Evolutionary conservation across 2,113 vertebrate genomes (phyloP), one percentile per base, ranked within the genome.

Genomic region (Lagopus leucura): DNA sequence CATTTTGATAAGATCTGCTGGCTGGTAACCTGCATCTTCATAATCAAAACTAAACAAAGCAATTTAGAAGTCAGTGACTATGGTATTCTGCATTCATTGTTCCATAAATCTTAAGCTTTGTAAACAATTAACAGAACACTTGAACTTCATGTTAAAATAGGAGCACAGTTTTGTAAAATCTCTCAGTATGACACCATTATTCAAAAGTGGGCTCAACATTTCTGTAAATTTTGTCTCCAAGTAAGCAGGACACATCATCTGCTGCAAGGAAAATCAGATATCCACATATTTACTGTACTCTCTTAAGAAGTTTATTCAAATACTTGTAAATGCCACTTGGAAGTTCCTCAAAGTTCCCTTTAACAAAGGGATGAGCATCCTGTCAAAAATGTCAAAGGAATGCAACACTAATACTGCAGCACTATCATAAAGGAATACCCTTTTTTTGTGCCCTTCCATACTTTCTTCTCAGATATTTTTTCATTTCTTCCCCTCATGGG

Each of bases 1-100:
- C 98, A 99, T 98, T 98, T 99, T 99, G 72, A 99, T 97, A 90
- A 99, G 97, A 52, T 99, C 98, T 86, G 99, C 99, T 24, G 97
- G 14, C 96, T 99, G 98, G 95, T 99, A 99, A 54, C 99, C 99
- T 58, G 98, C 98, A 83, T 98, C 99, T 97, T 99, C 99, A 67
- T 99, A 99, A 97, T 99, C 99, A 97, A 99, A 99, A 96, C 99
- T 99, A 82, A 22, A 88, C 8, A 1, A 64, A 92, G 34, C 19
- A 73, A 54, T 58, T 76, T 22, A 80, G 34, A 85, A 85, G 45
- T 82, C 42, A 80, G 32, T 28, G 19, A 64, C 14, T 54, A 30
- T 27, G 10, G 36, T 36, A 52, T 32, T 74, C 13, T 70, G 6
- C 27, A 45, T 38, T 73, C 13, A 67, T n/a, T 60, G 32, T 67